Evolutionary conservation across 2,888 invertebrate species (phyloP).

Genomic region (Xestoiulus laeticollis): DNA sequence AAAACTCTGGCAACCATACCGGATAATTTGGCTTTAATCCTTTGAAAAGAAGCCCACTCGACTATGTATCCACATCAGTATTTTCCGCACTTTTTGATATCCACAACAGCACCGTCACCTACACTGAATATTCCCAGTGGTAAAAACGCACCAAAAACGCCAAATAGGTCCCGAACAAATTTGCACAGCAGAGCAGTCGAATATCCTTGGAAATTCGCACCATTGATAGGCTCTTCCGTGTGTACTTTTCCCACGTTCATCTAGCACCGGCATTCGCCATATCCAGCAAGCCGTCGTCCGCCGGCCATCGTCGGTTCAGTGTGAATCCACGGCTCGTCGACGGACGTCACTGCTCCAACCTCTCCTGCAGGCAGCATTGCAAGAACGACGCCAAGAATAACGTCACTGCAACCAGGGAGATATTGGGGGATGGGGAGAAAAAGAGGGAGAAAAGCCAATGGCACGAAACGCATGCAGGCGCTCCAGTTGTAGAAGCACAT

Average conservation of each 20-base stretch:
- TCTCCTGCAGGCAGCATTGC: background rate
- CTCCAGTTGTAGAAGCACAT: background rate
- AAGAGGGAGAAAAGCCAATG: background rate
- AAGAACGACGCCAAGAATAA: background rate
- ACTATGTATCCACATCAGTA: background rate
- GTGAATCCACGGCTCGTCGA: background rate
- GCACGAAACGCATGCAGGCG: constrained; percentile 25
- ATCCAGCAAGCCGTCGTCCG: background rate
- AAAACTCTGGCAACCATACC: background rate
- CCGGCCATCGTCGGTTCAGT: background rate
- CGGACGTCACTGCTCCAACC: constrained; percentile 4
- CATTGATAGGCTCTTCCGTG: background rate
- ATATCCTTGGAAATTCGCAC: background rate
- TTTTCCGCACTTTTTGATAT: background rate
- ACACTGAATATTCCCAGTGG: background rate
- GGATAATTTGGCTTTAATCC: background rate
- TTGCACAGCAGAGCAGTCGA: too few species aligned
- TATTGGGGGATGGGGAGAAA: background rate
- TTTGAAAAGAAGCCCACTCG: background rate
- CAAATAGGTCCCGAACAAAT: background rate
- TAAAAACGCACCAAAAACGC: background rate
- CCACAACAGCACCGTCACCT: background rate
- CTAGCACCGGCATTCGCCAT: background rate
- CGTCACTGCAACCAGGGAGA: constrained; percentile 37
- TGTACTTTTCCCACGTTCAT: background rate